A percentile compares a stretch with the other conserved stretches of the same genome.
These are phyloP conservation scores for Timema cristinae DNA, from an alignment of 2,888 invertebrate species.

Conservation along the genomic window DNA sequence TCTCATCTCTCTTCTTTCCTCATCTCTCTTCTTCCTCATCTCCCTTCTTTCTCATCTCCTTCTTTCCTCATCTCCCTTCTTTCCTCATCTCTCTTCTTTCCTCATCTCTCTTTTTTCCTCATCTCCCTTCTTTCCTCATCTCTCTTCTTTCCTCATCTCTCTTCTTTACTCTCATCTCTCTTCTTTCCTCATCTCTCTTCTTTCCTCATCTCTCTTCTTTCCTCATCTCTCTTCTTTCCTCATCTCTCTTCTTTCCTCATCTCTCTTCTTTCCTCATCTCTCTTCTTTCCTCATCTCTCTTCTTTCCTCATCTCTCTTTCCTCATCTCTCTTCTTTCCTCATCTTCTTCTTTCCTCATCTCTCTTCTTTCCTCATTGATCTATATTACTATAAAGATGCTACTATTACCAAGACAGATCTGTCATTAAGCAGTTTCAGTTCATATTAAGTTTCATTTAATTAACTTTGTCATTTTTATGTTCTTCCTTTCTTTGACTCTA, in stretches of 20 bases:
- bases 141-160: neutral
- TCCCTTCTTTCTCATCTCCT: constrained; percentile 2
- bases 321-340: neutral
- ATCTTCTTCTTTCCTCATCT: neutral
- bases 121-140: neutral
- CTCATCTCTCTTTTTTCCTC: constrained; percentile 5
- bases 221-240: neutral
- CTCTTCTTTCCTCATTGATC: no score
- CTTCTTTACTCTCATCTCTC: constrained; percentile 6
- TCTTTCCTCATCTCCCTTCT: neutral
- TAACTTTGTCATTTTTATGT: no score
- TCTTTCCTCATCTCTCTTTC: neutral
- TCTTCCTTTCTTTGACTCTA: no score
- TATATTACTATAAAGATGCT: no score
- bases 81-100: neutral
- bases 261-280: neutral
- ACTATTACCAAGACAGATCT: no score
- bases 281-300: neutral
- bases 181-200: constrained; percentile 17
- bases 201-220: constrained; percentile 3
- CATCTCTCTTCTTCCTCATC: neutral
- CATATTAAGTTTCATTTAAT: no score
- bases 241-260: constrained; percentile 10
- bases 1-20: neutral
- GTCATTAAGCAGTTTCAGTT: no score